A percentile compares a stretch with the other conserved stretches of the same genome.
These are phyloP conservation scores for Erythrocercus mccallii DNA, from an alignment of 2,113 vertebrate species.

Conservation along the genomic window DNA sequence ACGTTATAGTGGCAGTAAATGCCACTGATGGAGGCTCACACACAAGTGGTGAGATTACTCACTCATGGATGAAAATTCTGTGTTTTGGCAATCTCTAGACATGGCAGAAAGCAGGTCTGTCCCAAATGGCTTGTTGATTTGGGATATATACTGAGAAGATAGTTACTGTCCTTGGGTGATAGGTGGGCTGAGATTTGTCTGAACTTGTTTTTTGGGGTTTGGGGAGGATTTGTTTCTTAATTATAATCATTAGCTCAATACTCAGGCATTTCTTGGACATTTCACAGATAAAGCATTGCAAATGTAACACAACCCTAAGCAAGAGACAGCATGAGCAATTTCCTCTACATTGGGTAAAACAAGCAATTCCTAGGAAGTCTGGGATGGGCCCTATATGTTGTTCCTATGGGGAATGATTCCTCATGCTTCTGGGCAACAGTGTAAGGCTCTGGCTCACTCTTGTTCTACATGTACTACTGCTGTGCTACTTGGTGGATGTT, in stretches of 20 bases:
- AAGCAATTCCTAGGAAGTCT: background rate
- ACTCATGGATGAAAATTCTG: background rate
- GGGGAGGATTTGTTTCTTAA: background rate
- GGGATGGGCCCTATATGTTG: background rate
- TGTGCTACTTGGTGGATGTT: background rate
- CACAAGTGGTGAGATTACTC: background rate
- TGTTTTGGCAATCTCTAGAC: background rate
- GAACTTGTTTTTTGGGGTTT: background rate
- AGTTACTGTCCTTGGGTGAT: background rate
- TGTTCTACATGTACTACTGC: background rate
- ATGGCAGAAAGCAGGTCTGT: background rate
- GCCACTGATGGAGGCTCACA: background rate
- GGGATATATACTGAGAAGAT: background rate
- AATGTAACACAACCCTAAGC: background rate
- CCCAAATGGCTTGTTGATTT: background rate
- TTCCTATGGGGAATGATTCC: background rate
- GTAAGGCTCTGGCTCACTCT: background rate
- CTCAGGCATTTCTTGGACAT: background rate
- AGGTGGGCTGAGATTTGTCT: background rate
- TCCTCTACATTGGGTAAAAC: background rate
- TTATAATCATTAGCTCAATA: background rate
- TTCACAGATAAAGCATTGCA: background rate
- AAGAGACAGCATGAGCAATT: background rate
- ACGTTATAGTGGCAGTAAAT: accelerated
- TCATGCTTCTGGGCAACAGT: background rate